phyloP scores from a whole-genome alignment of 1,140 invertebrate genomes.

The Atta cephalotes region DNA sequence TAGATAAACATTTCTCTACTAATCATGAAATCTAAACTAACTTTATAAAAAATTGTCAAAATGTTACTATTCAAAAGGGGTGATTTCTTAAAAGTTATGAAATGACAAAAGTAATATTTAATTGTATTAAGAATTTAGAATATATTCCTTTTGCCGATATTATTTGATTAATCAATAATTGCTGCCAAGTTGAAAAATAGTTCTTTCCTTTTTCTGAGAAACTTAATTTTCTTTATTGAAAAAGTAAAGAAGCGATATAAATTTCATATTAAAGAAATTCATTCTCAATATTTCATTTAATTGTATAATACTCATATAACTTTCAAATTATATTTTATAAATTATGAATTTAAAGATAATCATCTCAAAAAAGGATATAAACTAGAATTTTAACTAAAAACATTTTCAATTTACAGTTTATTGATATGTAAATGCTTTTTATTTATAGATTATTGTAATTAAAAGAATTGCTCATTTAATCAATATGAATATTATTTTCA shows the following conservation, averaged over 20 bases:
- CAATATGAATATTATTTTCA: background rate
- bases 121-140: too few relatives aligned
- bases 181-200: too few relatives aligned
- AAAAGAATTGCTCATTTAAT: background rate
- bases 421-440: background rate
- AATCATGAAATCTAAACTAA: too few relatives aligned
- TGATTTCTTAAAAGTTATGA: too few relatives aligned
- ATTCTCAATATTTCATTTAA: background rate
- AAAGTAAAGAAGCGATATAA: background rate
- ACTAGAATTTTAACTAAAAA: background rate
- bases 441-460: background rate
- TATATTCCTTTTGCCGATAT: too few relatives aligned
- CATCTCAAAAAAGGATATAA: background rate
- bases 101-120: too few relatives aligned
- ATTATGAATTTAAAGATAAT: background rate
- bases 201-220: too few relatives aligned
- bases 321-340: background rate
- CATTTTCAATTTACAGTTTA: background rate
- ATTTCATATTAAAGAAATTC: slow-evolving; percentile 2
- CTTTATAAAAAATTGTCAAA: too few relatives aligned
- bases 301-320: background rate
- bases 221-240: too few relatives aligned
- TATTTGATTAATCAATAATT: too few relatives aligned
- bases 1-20: too few relatives aligned
- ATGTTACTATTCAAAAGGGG: too few relatives aligned